A percentile compares a stretch with the other conserved stretches of the same genome.
Conservation (phyloP, 2,888 invertebrate species). For the Apamea crenata region DNA sequence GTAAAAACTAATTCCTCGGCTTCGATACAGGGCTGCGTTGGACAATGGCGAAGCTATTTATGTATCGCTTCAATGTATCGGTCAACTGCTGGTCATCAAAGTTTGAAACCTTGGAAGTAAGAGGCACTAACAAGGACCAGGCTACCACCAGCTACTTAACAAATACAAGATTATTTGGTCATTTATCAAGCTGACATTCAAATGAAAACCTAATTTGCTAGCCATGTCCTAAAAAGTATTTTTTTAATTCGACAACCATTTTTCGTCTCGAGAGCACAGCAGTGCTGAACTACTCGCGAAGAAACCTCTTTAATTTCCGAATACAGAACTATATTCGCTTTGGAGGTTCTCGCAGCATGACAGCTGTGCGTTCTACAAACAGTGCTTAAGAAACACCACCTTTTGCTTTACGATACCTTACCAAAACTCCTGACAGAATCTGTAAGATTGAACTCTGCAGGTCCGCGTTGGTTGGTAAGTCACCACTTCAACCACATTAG, state of each 20-base stretch:
- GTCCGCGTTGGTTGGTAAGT: background rate
- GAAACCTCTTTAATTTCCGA: background rate
- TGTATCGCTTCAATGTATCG: background rate
- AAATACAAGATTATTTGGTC: background rate
- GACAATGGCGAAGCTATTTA: slow-evolving; percentile 12
- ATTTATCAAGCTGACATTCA: background rate
- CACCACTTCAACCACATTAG: background rate
- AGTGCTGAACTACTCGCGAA: too few species aligned
- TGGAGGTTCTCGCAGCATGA: background rate
- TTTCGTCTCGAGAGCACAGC: background rate
- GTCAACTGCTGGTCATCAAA: background rate
- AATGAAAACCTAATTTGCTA: background rate
- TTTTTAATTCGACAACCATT: too few species aligned
- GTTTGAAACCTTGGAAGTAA: too few species aligned
- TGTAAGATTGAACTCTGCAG: background rate
- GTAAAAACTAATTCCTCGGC: slow-evolving; percentile 75
- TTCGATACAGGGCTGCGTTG: slow-evolving; percentile 53
- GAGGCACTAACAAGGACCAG: background rate
- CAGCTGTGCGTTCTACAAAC: background rate
- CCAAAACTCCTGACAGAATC: background rate
- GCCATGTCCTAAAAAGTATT: background rate
- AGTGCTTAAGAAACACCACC: background rate
- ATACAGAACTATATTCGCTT: background rate
- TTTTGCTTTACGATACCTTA: background rate
- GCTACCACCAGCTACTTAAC: too few species aligned